These are phyloP conservation scores for Trematocara marginatum DNA, from an alignment of 2,113 vertebrate genomes.

Conservation along the genomic window DNA sequence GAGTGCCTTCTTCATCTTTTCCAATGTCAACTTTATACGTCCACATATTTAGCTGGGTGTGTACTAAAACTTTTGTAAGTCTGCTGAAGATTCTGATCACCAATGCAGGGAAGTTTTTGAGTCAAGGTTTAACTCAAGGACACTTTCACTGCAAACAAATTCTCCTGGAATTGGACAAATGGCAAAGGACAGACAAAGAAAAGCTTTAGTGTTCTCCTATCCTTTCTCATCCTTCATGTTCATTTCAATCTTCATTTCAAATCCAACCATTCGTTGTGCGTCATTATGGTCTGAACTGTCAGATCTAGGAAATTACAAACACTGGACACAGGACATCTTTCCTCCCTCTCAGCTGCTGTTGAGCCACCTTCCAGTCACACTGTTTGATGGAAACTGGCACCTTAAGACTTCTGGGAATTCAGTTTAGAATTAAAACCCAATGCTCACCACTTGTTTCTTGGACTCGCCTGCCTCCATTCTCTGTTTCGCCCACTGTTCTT, in stretches of 20 bases:
- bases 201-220: background rate
- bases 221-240: background rate
- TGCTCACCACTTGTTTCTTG: constrained; percentile 68
- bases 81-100: background rate
- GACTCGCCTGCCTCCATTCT: constrained; percentile 55
- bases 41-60: background rate
- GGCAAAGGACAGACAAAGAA: background rate
- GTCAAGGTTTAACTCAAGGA: background rate
- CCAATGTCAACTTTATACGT: background rate
- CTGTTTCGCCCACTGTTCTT: constrained; percentile 52
- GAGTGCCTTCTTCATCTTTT: background rate
- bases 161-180: background rate
- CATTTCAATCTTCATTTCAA: background rate
- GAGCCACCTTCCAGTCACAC: background rate
- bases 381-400: background rate
- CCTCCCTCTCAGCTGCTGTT: background rate
- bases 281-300: background rate
- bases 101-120: background rate
- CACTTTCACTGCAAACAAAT: background rate
- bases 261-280: background rate
- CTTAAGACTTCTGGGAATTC: background rate
- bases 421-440: background rate
- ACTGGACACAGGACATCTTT: background rate
- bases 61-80: background rate
- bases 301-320: background rate